These are phyloP conservation scores for Sogatella furcifera DNA, from an alignment of 1,140 invertebrate species.

Conservation along the genomic window DNA sequence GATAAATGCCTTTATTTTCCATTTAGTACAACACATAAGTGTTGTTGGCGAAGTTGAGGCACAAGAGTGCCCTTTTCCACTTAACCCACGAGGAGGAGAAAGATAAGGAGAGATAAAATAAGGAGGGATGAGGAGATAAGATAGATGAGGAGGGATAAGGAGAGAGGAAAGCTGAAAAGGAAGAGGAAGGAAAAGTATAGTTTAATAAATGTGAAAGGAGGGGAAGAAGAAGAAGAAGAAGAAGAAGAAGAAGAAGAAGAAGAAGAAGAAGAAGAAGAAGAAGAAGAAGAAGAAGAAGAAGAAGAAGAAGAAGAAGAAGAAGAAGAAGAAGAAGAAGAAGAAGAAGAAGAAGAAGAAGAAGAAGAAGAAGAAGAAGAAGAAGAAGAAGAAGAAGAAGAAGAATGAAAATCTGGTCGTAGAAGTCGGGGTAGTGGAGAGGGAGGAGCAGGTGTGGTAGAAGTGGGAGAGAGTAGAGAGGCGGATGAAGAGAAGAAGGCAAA, in stretches of 20 bases:
- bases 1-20: too few species aligned
- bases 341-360: neutral
- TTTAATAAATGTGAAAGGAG: too few species aligned
- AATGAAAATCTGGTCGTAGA: too few species aligned
- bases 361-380: neutral
- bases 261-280: too few species aligned
- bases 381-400: neutral
- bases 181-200: neutral
- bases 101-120: neutral
- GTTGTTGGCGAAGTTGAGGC: too few species aligned
- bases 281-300: too few species aligned
- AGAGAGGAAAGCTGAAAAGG: neutral
- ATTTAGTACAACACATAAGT: too few species aligned
- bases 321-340: neutral
- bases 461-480: neutral
- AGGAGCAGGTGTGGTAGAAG: neutral
- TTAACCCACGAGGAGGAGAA: too few species aligned
- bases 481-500: neutral
- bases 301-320: too few species aligned
- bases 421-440: too few species aligned
- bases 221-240: neutral
- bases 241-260: neutral
- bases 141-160: neutral
- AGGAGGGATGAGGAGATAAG: neutral
- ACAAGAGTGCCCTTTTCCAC: too few species aligned